Evolutionary conservation across 2,797 vertebrate genomes (phyloP).

Genomic region (Melanotaenia maccullochi): DNA sequence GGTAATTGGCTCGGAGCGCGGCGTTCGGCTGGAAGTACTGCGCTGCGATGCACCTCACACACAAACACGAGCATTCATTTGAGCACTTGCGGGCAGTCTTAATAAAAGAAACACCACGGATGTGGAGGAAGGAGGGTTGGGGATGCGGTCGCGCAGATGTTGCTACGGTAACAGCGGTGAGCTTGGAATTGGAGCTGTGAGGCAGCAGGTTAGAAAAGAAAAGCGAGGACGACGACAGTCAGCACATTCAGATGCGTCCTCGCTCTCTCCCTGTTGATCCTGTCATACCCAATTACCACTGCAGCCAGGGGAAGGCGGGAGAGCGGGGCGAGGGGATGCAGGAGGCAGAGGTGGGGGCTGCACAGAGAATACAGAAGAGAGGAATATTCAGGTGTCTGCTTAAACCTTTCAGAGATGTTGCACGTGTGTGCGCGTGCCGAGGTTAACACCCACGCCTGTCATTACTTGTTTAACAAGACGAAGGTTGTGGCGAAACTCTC

Average conservation of each 20-base stretch:
- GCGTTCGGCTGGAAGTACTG: slow-evolving; percentile 30
- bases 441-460: slow-evolving; percentile 71
- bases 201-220: slow-evolving; percentile 73
- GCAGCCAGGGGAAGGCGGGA: slow-evolving; percentile 40
- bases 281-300: slow-evolving; percentile 82
- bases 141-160: slow-evolving; percentile 71
- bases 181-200: slow-evolving; percentile 61
- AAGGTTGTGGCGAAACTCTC: slow-evolving; percentile 46
- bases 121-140: slow-evolving; percentile 42
- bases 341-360: slow-evolving; percentile 23
- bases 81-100: slow-evolving; percentile 65
- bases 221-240: slow-evolving; percentile 61
- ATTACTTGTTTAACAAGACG: slow-evolving; percentile 45
- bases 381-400: slow-evolving; percentile 42
- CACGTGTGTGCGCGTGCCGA: slow-evolving; percentile 27
- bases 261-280: slow-evolving; percentile 76
- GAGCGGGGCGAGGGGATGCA: not conserved
- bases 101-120: slow-evolving; percentile 75
- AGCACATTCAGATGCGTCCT: slow-evolving; percentile 73
- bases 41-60: slow-evolving; percentile 36
- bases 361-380: slow-evolving; percentile 48
- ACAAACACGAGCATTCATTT: slow-evolving; percentile 17
- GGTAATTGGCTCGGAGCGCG: slow-evolving; percentile 63
- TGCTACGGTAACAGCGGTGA: slow-evolving; percentile 79
- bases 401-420: slow-evolving; percentile 49